Evolutionary conservation across 2,113 vertebrate genomes (phyloP).

Genomic region (Suricata suricatta): DNA sequence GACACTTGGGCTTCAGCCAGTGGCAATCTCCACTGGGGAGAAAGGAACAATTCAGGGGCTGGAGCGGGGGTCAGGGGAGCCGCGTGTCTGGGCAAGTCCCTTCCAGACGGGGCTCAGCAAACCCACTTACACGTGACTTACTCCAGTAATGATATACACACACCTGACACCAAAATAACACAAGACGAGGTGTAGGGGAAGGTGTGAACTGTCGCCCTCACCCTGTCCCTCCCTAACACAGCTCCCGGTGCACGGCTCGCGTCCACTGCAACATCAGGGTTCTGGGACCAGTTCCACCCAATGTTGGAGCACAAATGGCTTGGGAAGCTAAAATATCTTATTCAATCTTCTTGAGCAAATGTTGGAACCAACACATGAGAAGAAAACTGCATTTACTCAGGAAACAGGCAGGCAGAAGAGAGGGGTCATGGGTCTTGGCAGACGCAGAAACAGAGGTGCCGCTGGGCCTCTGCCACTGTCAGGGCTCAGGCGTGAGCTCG

Average conservation of each 20-base stretch:
- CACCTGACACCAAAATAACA: neutral
- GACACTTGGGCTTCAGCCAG: no score
- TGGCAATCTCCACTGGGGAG: accelerated
- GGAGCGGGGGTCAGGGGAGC: neutral
- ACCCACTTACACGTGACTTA: neutral
- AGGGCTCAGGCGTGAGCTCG: neutral
- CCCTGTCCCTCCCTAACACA: neutral
- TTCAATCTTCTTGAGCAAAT: neutral
- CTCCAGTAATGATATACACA: neutral
- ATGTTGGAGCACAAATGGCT: neutral
- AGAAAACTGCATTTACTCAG: neutral
- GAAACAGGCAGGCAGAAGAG: neutral
- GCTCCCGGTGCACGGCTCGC: neutral
- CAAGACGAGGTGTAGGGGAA: neutral
- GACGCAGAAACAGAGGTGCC: neutral
- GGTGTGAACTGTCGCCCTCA: neutral
- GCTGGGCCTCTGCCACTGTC: no score
- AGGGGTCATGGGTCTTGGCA: neutral
- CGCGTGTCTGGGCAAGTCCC: neutral
- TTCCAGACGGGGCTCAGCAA: neutral
- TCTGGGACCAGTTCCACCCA: neutral
- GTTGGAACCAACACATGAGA: neutral
- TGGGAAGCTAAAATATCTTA: neutral
- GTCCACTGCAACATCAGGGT: neutral
- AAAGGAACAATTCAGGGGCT: neutral